phyloP scores from a whole-genome alignment of 2,888 invertebrate species.

The Thera britannica region DNA sequence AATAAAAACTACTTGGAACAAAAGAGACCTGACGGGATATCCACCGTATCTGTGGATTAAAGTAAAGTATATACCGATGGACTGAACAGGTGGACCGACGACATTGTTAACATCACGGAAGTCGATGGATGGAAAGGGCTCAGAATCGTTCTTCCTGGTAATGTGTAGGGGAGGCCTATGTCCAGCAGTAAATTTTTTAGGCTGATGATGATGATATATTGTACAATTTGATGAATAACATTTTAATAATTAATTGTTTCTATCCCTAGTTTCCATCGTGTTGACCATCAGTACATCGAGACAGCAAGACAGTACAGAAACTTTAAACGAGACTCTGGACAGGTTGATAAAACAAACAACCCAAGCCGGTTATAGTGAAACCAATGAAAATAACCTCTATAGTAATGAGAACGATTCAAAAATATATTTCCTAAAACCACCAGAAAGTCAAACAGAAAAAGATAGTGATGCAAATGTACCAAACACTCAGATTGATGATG shows the following conservation, averaged over 20 bases:
- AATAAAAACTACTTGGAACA: no score
- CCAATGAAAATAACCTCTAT: not conserved
- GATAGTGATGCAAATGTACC: slow-evolving; percentile 2
- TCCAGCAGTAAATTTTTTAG: no score
- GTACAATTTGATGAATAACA: no score
- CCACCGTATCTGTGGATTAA: no score
- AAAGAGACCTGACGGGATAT: no score
- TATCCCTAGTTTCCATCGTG: slow-evolving; percentile 26
- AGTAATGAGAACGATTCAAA: slow-evolving; percentile 28
- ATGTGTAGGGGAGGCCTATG: no score
- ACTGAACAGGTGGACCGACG: no score
- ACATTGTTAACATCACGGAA: no score
- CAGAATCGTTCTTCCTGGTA: no score
- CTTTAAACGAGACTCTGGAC: slow-evolving; percentile 29
- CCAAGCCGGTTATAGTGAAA: not conserved
- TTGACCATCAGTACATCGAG: slow-evolving; percentile 21
- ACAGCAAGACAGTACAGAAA: slow-evolving; percentile 34
- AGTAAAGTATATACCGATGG: no score
- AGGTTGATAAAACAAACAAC: slow-evolving; percentile 33
- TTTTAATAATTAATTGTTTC: not conserved
- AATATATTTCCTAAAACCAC: slow-evolving; percentile 20
- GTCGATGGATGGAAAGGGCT: no score
- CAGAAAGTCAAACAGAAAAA: slow-evolving; percentile 14
- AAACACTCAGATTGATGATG: slow-evolving; percentile 3
- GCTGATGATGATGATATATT: no score